Conservation (phyloP, 2,797 vertebrate genomes). For the Malurus splendens region DNA sequence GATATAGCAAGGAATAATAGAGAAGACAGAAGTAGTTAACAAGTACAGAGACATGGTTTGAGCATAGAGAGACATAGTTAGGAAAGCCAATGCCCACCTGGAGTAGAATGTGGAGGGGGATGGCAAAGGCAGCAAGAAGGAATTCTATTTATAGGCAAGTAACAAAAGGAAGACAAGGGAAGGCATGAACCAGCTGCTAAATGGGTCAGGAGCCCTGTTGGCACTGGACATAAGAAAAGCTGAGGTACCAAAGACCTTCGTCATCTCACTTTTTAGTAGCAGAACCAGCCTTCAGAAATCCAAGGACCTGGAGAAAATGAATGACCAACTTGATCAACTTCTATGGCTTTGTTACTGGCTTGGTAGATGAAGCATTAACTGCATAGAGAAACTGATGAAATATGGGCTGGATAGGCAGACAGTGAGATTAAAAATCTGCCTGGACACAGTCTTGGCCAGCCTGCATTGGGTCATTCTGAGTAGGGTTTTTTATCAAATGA, state of each 20-base stretch:
- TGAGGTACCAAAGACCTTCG: neutral
- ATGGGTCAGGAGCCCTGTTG: neutral
- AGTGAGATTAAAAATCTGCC: neutral
- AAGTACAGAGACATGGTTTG: neutral
- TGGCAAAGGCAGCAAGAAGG: neutral
- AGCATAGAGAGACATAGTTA: neutral
- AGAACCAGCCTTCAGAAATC: neutral
- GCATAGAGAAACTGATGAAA: neutral
- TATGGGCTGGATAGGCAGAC: neutral
- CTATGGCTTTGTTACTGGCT: neutral
- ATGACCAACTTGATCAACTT: neutral
- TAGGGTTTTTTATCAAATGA: neutral
- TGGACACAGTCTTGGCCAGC: neutral
- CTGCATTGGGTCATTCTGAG: neutral
- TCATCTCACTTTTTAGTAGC: neutral
- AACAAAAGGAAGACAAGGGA: neutral
- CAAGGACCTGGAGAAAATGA: neutral
- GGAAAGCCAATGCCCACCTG: neutral
- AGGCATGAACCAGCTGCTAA: neutral
- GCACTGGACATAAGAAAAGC: fast-evolving
- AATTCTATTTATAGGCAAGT: neutral
- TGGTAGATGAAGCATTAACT: neutral
- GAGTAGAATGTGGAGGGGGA: neutral
- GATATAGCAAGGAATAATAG: neutral
- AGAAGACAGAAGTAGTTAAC: neutral